Conservation (phyloP, 1,140 invertebrate species). For the Hypothenemus hampei region DNA sequence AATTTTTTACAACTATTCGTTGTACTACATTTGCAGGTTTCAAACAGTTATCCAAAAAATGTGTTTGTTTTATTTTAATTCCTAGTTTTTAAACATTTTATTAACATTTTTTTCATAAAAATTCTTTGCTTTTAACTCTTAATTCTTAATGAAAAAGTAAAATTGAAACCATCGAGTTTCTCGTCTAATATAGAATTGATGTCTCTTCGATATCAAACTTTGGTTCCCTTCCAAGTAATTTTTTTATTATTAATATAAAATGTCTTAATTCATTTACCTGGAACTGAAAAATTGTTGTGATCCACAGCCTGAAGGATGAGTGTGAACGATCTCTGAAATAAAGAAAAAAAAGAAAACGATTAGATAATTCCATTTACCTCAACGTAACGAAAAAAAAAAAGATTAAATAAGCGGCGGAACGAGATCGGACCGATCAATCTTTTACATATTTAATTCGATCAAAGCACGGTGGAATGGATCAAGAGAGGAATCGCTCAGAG, state of each 20-base stretch:
- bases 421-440: conserved; percentile 14
- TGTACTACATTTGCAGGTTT: too few relatives aligned
- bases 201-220: too few relatives aligned
- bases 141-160: too few relatives aligned
- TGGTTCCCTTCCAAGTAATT: too few relatives aligned
- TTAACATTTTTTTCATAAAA: too few relatives aligned
- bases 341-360: conserved; percentile 37
- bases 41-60: too few relatives aligned
- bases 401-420: conserved; percentile 7
- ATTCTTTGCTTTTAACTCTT: too few relatives aligned
- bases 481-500: conserved; percentile 7
- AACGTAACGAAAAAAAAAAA: not conserved
- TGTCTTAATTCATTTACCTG: conserved; percentile 51
- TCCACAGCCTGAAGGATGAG: conserved; percentile 86
- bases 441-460: conserved; percentile 12
- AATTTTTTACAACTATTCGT: too few relatives aligned
- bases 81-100: too few relatives aligned
- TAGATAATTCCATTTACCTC: conserved; percentile 13
- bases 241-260: not conserved
- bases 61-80: too few relatives aligned
- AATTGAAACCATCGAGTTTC: too few relatives aligned
- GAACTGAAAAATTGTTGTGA: conserved; percentile 63
- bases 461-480: not conserved
- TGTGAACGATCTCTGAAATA: conserved; percentile 83
- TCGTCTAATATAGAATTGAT: too few relatives aligned